These are phyloP conservation scores for Nomada flava DNA, from an alignment of 2,888 invertebrate genomes.

Conservation along the genomic window DNA sequence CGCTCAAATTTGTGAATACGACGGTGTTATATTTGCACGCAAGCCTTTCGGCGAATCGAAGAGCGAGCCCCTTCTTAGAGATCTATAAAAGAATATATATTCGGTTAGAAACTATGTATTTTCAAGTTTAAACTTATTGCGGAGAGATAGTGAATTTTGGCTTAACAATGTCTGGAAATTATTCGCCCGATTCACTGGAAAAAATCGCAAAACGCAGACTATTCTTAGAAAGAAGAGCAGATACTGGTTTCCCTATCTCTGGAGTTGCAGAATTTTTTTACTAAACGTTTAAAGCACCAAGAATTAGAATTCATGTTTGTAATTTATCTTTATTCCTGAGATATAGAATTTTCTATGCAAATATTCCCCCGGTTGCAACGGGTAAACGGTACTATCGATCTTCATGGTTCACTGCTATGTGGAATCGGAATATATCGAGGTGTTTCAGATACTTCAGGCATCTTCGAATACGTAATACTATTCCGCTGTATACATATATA, in stretches of 20 bases:
- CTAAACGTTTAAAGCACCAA: no score
- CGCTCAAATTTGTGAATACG: conserved; percentile 44
- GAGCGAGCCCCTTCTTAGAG: neutral
- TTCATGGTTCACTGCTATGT: neutral
- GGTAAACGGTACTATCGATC: neutral
- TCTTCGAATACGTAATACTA: conserved; percentile 13
- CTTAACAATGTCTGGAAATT: no score
- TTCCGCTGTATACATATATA: conserved; percentile 23
- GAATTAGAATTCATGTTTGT: no score
- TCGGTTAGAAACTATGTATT: neutral
- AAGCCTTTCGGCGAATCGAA: conserved; percentile 30
- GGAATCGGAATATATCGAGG: conserved; percentile 6
- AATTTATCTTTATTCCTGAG: no score
- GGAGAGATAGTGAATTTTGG: no score
- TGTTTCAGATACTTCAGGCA: conserved; percentile 5
- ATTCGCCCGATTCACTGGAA: neutral
- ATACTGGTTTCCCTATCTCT: neutral
- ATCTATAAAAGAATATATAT: neutral
- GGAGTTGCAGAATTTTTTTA: neutral
- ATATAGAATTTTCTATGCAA: no score
- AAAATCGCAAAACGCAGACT: neutral
- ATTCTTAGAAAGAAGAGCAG: neutral
- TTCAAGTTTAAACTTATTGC: no score
- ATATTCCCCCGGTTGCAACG: no score
- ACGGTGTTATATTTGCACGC: conserved; percentile 26